phyloP scores from a whole-genome alignment of 2,888 invertebrate genomes.

The Pristionchus japonicus region DNA sequence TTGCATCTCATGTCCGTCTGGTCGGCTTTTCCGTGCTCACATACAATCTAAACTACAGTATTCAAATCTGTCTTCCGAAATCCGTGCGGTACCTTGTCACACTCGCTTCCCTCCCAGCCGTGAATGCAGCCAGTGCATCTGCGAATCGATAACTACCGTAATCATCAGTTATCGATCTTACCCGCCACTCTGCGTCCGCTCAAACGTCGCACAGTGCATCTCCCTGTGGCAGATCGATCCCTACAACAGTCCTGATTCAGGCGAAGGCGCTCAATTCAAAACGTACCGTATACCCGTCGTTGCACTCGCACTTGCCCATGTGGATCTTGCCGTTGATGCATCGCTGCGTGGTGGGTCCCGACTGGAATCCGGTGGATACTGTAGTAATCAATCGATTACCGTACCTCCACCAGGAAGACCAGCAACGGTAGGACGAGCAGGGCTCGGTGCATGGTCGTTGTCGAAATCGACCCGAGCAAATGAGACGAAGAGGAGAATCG shows the following conservation, averaged over 20 bases:
- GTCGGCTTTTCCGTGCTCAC: slow-evolving; percentile 3
- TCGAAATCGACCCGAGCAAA: slow-evolving; percentile 24
- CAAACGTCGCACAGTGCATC: slow-evolving; percentile 20
- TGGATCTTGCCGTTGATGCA: slow-evolving; percentile 26
- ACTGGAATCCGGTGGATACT: neutral
- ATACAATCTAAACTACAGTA: neutral
- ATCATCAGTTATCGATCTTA: neutral
- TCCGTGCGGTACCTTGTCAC: neutral
- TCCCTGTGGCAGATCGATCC: slow-evolving; percentile 36
- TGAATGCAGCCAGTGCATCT: neutral
- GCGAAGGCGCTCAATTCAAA: neutral
- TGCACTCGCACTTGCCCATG: slow-evolving; percentile 34
- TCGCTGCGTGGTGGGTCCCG: neutral
- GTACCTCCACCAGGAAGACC: neutral
- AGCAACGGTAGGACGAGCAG: neutral
- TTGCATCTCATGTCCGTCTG: neutral
- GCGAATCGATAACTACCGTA: neutral
- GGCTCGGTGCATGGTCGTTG: neutral
- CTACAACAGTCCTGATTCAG: slow-evolving; percentile 35
- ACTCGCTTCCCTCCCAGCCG: slow-evolving; percentile 19
- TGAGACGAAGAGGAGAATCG: slow-evolving; percentile 12
- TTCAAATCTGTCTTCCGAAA: neutral
- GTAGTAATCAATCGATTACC: neutral
- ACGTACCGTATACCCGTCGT: slow-evolving; percentile 29
- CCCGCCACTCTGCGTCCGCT: neutral